Evolutionary conservation across 2,797 vertebrate species (phyloP), one percentile per base, ranked within the genome.

Genomic region (Okamejei kenojei): DNA sequence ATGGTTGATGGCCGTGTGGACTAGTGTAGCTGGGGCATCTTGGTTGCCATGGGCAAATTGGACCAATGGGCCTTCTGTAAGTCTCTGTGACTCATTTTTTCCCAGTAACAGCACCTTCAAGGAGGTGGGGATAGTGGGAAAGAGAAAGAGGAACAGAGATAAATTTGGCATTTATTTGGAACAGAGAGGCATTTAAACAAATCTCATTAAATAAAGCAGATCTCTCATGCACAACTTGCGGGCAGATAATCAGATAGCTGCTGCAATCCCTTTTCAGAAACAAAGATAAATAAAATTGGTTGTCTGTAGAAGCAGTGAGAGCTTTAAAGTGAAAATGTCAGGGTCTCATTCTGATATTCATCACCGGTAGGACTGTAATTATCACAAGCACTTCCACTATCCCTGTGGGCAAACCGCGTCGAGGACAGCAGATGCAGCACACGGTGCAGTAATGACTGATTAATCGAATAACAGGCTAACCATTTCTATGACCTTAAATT

Each of bases 301-400:
- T 93, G 94, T 93, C 94, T 76, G 94, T 94, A 93, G 94, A 96
- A 94, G 94, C 94, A 95, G 95, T 94, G 78, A 93, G 94, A 94
- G 95, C 94, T 93, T 93, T 94, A 93, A 95, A 93, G 94, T 94
- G 95, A 94, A 97, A 97, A 97, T 97, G 97, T 97, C 97, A 96
- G 95, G 88, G 93, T 94, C 94, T 95, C 93, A 93, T 94, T 94
- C 79, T 92, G 94, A 96, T 94, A 94, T 95, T 93, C 93, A 93
- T 93, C 95, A 94, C 94, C 94, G 93, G 94, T 86, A 94, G 94
- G 93, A 95, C 94, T 93, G 94, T 94, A 94, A 94, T 94, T 93
- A 94, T 94, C 94, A 95, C 93, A 93, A 94, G 93, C 94, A 94
- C 94, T 93, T 94, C 91, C 93, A 93, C 92, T 93, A 9, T 81